Conservation (phyloP, 2,888 invertebrate genomes). For the Cantharis rufa region DNA sequence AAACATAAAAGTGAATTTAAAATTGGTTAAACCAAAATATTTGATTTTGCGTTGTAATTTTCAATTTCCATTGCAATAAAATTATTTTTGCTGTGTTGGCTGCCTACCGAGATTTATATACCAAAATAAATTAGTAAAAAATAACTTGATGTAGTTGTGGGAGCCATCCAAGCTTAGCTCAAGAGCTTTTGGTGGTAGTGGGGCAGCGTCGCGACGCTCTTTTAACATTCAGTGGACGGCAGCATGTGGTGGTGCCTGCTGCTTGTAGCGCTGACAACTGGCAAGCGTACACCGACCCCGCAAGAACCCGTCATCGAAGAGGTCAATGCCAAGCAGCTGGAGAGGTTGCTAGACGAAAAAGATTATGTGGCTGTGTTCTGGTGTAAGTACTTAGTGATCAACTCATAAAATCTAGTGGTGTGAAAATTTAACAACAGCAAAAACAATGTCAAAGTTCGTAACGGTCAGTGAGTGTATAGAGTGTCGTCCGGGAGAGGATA, state of each 20-base stretch:
- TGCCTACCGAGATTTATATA: background rate
- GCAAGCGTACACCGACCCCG: slow-evolving; percentile 53
- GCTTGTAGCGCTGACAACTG: slow-evolving; percentile 59
- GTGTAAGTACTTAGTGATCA: slow-evolving; percentile 74
- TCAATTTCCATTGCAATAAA: background rate
- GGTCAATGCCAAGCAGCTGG: slow-evolving; percentile 90
- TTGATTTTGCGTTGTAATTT: background rate
- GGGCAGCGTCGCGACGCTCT: slow-evolving; percentile 48
- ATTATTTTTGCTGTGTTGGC: background rate
- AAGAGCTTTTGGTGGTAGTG: slow-evolving; percentile 39
- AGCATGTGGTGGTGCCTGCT: slow-evolving; percentile 60
- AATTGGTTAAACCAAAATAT: background rate
- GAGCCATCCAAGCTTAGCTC: slow-evolving; percentile 27
- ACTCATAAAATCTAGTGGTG: slow-evolving; percentile 7
- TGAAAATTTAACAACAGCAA: slow-evolving; percentile 8
- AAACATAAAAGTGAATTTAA: too few relatives aligned
- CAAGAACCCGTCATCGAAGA: slow-evolving; percentile 83
- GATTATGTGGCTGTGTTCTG: slow-evolving; percentile 95
- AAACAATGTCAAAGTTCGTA: slow-evolving; percentile 23
- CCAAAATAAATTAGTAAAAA: slow-evolving; percentile 9
- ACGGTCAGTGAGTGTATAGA: slow-evolving; percentile 42
- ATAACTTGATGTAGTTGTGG: slow-evolving; percentile 27
- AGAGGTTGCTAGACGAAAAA: slow-evolving; percentile 85
- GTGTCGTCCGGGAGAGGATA: slow-evolving; percentile 44
- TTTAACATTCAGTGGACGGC: slow-evolving; percentile 50